These are phyloP conservation scores for Porites evermanni DNA, from an alignment of 92 coral and sea anemone species.

Conservation along the genomic window DNA sequence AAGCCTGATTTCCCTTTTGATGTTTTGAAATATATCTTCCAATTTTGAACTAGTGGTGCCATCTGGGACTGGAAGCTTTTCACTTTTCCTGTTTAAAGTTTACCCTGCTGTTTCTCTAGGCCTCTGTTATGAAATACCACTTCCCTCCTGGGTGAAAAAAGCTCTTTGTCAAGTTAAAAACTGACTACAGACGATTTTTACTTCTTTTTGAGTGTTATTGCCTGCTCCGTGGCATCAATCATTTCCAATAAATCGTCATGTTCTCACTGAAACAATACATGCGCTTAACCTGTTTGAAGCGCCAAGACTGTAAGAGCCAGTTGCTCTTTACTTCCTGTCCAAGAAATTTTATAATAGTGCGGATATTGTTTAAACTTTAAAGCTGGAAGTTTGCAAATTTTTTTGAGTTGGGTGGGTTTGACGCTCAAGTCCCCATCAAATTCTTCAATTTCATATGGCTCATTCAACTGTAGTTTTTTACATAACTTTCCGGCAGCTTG, in stretches of 20 bases:
- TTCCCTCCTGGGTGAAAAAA: conserved; percentile 18
- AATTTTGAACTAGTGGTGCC: conserved; percentile 4
- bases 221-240: not conserved
- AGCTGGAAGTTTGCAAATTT: conserved; percentile 32
- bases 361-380: conserved; percentile 19
- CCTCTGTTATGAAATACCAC: conserved; percentile 9
- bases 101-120: conserved; percentile 39
- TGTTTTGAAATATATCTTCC: conserved; percentile 16
- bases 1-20: conserved; percentile 10
- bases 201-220: conserved; percentile 29
- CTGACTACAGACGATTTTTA: conserved; percentile 10
- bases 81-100: conserved; percentile 15
- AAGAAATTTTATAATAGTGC: conserved; percentile 14
- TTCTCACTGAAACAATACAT: conserved; percentile 28
- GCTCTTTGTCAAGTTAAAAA: conserved; percentile 17
- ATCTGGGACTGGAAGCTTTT: conserved; percentile 30
- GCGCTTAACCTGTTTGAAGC: conserved; percentile 24
- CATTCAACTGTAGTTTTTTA: conserved; percentile 16
- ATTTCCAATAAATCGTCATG: conserved; percentile 13
- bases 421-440: conserved; percentile 36
- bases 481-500: conserved; percentile 35
- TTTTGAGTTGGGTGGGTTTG: conserved; percentile 12
- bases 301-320: conserved; percentile 40
- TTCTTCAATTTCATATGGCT: conserved; percentile 18
- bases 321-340: conserved; percentile 49